phyloP scores from a whole-genome alignment of 2,797 vertebrate genomes.

The Echeneis naucrates region DNA sequence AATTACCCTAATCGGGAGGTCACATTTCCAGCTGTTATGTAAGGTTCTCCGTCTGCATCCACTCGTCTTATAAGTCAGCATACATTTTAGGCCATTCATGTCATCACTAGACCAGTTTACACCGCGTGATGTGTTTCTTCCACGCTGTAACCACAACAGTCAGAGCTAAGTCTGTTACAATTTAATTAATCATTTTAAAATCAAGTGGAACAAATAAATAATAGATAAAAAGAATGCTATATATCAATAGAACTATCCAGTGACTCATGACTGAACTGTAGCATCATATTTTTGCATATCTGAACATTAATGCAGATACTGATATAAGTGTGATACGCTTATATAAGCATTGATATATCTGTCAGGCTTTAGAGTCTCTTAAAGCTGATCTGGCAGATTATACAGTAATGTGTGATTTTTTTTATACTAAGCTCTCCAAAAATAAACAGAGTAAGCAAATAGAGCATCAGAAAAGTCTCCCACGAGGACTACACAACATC shows the following conservation, averaged over 20 bases:
- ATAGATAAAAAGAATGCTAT: not conserved
- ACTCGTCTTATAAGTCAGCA: constrained; percentile 1
- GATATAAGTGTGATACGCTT: constrained; percentile 12
- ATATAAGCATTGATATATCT: not conserved
- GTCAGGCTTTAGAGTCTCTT: constrained; percentile 10
- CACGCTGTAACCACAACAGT: too few species aligned
- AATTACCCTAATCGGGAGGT: constrained; percentile 10
- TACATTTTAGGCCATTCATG: too few species aligned
- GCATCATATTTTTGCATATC: not conserved
- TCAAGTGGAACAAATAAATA: not conserved
- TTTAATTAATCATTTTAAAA: not conserved
- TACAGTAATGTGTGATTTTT: constrained; percentile 2
- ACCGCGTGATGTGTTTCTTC: too few species aligned
- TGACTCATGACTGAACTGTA: not conserved
- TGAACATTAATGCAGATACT: constrained; percentile 9
- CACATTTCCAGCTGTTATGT: constrained; percentile 3
- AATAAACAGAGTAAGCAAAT: not conserved
- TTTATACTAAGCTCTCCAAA: constrained; percentile 12
- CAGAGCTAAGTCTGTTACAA: not conserved
- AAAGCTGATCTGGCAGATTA: constrained; percentile 25
- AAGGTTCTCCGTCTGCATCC: not conserved
- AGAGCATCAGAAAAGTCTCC: not conserved
- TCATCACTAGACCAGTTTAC: too few species aligned
- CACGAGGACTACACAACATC: not conserved
- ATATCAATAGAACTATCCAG: not conserved